Conservation (phyloP, 2,888 invertebrate species). For the Mesoligia furuncula region DNA sequence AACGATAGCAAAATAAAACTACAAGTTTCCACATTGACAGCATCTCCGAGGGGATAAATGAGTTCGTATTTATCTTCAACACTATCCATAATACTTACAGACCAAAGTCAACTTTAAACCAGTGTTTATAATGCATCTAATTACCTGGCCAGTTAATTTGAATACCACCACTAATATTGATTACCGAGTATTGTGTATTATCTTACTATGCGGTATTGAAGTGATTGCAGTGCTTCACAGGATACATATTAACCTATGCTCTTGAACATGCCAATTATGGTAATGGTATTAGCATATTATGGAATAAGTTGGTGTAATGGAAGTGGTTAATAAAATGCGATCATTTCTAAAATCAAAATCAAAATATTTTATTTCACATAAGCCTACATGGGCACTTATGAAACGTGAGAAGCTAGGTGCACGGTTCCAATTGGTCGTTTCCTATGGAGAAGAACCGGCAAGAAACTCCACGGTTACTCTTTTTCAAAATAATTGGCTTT, state of each 20-base stretch:
- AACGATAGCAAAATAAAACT: background rate
- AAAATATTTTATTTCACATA: too few relatives aligned
- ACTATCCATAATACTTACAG: background rate
- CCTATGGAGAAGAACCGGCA: too few relatives aligned
- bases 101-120: background rate
- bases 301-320: background rate
- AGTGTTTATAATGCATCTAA: conserved; percentile 22
- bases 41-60: too few relatives aligned
- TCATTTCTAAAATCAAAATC: too few relatives aligned
- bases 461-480: too few relatives aligned
- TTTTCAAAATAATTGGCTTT: too few relatives aligned
- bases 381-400: too few relatives aligned
- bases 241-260: conserved; percentile 20
- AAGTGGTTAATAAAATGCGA: background rate
- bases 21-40: background rate
- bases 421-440: too few relatives aligned
- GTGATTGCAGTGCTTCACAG: conserved; percentile 35
- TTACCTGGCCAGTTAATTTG: conserved; percentile 31
- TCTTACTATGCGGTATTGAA: background rate
- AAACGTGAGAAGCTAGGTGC: too few relatives aligned
- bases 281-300: background rate
- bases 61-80: background rate
- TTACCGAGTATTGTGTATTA: conserved; percentile 25
- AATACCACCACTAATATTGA: conserved; percentile 19
- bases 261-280: conserved; percentile 23